phyloP scores from a whole-genome alignment of 2,113 vertebrate species.

The Hippocampus comes region DNA sequence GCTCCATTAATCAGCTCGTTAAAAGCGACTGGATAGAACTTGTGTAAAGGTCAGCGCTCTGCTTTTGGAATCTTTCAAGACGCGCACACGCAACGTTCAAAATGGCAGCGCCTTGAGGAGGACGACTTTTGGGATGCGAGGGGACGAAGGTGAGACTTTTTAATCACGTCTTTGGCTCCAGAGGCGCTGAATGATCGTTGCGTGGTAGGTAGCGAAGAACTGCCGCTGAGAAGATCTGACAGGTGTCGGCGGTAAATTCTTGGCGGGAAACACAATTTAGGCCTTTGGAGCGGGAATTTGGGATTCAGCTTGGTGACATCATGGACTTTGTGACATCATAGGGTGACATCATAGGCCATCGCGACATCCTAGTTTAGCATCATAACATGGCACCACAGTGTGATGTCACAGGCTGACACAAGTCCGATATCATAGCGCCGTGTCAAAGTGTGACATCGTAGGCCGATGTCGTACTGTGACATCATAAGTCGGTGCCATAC shows the following conservation, averaged over 20 bases:
- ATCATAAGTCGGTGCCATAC: neutral
- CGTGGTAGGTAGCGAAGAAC: neutral
- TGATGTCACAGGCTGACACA: too few species aligned
- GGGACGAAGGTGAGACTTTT: slow-evolving; percentile 64
- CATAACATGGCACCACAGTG: too few species aligned
- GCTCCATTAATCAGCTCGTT: slow-evolving; percentile 73
- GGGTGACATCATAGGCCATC: neutral
- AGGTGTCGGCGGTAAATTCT: neutral
- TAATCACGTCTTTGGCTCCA: slow-evolving; percentile 50
- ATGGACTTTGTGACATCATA: neutral
- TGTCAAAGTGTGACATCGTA: too few species aligned
- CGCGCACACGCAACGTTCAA: slow-evolving; percentile 36
- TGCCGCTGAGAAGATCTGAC: neutral
- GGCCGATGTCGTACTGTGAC: neutral
- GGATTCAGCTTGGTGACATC: neutral
- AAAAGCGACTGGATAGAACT: slow-evolving; percentile 75
- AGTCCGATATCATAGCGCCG: too few species aligned
- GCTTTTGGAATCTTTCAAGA: slow-evolving; percentile 74
- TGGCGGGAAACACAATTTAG: neutral
- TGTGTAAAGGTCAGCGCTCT: slow-evolving; percentile 72
- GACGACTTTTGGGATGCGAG: slow-evolving; percentile 41
- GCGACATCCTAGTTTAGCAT: too few species aligned
- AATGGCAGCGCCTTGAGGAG: slow-evolving; percentile 22
- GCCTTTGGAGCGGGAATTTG: too few species aligned
- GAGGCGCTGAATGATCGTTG: too few species aligned